Base-by-base conservation (phyloP, 2,797 vertebrate species). In the Salmo trutta region DNA sequence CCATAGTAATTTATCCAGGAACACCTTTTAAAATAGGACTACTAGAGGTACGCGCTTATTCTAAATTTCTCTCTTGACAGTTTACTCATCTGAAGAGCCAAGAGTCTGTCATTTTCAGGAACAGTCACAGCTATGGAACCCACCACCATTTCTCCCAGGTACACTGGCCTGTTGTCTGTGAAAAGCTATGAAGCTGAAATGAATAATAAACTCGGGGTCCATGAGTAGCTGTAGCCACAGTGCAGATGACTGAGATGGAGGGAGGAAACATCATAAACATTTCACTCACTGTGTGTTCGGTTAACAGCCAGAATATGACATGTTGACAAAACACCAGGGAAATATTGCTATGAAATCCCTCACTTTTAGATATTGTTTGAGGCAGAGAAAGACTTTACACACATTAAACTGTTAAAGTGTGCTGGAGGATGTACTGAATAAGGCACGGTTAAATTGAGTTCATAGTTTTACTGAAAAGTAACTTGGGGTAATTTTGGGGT, bases 261-360 rank as follows among this genome's bases (percentile, higher is more conserved):
- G 47, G 64, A 75, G n/a, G 33, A 16, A 76, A 76, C 80, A 65
- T 79, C 75, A 81, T 62, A 31, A 85, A 79, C 68, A 70, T 82
- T 68, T 85, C 78, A 79, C n/a, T 29, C 74, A 80, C 78, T 76
- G 68, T 53, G 24, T 41, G 3, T 72, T 73, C 66, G 31, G 66
- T 81, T 80, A 72, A 68, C 76, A 59, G 72, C 59, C 69, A 69
- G 73, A 79, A 31, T 74, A 36, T 10, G 7, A 76, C 4, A 7
- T 31, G 0, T 27, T 8, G 15, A 73, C 17, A 29, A 54, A 77
- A 71, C 72, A 71, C 75, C 29, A 62, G 31, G 36, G 59, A 65
- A 33, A 36, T 15, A 53, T 12, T 24, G 27, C 76, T 31, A 52
- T 73, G 41, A n/a, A n/a, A 24, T 16, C 51, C 6, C 47, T 33